A percentile compares a stretch with the other conserved stretches of the same genome.
phyloP scores from a whole-genome alignment of 2,797 vertebrate genomes.

The Simalia tracyae region DNA sequence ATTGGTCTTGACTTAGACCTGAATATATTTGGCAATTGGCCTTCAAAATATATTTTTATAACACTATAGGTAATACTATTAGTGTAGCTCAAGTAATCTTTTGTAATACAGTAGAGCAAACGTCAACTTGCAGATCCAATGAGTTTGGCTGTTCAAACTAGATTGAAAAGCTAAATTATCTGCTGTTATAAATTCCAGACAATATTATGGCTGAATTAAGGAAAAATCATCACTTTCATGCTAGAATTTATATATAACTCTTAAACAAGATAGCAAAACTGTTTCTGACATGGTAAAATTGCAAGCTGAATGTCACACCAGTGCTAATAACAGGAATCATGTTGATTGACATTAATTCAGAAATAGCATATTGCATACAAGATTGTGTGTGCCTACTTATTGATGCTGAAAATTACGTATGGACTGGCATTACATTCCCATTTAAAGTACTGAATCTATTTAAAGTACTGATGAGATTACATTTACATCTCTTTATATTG shows the following conservation, averaged over 20 bases:
- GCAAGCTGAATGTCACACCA: background rate
- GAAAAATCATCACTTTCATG: background rate
- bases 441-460: background rate
- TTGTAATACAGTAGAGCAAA: constrained; percentile 44
- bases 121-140: constrained; percentile 16
- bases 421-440: background rate
- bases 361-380: background rate
- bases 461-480: background rate
- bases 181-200: constrained; percentile 30
- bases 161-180: constrained; percentile 24
- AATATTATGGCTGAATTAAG: background rate
- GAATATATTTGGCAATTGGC: constrained; percentile 58
- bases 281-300: background rate
- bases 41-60: constrained; percentile 45
- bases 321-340: background rate
- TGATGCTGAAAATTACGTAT: background rate
- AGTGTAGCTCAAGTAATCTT: constrained; percentile 46
- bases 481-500: background rate
- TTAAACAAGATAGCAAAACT: background rate
- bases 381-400: background rate
- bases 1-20: constrained; percentile 51
- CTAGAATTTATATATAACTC: background rate
- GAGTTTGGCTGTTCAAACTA: background rate
- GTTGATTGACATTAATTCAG: background rate
- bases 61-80: constrained; percentile 43